Base-by-base conservation (phyloP, 2,113 vertebrate species). In the Balaeniceps rex region DNA sequence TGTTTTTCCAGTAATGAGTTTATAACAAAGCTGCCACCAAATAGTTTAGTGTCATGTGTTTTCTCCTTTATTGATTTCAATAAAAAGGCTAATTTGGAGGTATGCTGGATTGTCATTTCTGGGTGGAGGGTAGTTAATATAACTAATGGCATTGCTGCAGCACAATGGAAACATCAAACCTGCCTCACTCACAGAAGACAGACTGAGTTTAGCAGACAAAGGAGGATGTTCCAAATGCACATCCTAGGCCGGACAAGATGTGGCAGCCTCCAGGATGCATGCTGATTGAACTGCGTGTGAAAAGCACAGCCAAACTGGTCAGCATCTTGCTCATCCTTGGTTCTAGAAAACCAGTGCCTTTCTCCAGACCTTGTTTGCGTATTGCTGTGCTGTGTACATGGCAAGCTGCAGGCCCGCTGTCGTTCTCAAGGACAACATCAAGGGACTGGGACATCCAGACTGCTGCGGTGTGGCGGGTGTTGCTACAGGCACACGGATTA, bases 61-160 rank as follows among this genome's bases (percentile, higher is more conserved):
- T 89, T 90, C 74, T 90, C 87, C 70, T 96, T 98, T 97, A 98
- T 97, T 96, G 98, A 97, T 97, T 97, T 97, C 97, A 98, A 97
- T 97, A 97, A 97, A 97, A 97, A 92, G 95, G 95, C 97, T 98
- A 96, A 98, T 98, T 98, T 98, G 94, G 87, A 98, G 97, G 96
- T 95, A 86, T 92, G 94, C 83, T 96, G 93, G 97, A 87, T 95
- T 95, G 97, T 93, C 90, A 92, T 90, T 88, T 93, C 60, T 88
- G 83, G 79, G 81, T 51, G 47, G 80, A 71, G 38, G 42, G 49
- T 80, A 66, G 72, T 97, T 97, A 87, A 93, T 89, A 64, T 78
- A 91, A 97, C 55, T 87, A 76, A 92, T 55, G 38, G 76, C 64
- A 26, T 61, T 57, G 44, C 54, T 66, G 78, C 7, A 11, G 74